Evolutionary conservation across 2,888 invertebrate genomes (phyloP).

Genomic region (Caenorhabditis sp.): DNA sequence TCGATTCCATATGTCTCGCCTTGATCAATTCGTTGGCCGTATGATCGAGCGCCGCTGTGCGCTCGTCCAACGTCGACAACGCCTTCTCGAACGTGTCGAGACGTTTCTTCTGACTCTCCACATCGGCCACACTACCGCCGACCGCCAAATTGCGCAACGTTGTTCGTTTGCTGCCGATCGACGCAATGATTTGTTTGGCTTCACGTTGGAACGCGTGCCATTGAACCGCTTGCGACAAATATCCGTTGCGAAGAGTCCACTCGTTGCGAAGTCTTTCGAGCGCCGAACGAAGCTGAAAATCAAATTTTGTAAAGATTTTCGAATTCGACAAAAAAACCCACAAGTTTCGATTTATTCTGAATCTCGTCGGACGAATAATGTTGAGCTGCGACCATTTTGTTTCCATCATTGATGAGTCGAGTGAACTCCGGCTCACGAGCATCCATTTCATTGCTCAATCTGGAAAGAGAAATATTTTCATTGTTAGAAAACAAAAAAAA

Average conservation of each 20-base stretch:
- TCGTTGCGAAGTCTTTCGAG: slow-evolving; percentile 82
- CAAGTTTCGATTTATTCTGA: slow-evolving; percentile 45
- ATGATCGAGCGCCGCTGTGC: slow-evolving; percentile 54
- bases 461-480: slow-evolving; percentile 5
- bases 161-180: slow-evolving; percentile 85
- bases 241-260: slow-evolving; percentile 88
- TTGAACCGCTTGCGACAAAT: slow-evolving; percentile 82
- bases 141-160: slow-evolving; percentile 54
- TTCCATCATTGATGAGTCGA: slow-evolving; percentile 80
- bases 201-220: slow-evolving; percentile 92
- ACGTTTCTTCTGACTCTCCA: slow-evolving; percentile 86
- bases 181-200: slow-evolving; percentile 87
- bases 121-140: slow-evolving; percentile 72
- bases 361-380: slow-evolving; percentile 80
- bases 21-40: slow-evolving; percentile 78
- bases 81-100: slow-evolving; percentile 94
- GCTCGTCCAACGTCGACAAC: slow-evolving; percentile 74
- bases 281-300: slow-evolving; percentile 78
- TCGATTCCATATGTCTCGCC: slow-evolving; percentile 82
- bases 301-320: no score
- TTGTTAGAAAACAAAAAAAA: neutral
- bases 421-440: slow-evolving; percentile 85
- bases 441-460: slow-evolving; percentile 80
- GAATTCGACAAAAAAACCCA: no score
- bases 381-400: slow-evolving; percentile 83